These are phyloP conservation scores for Moxostoma hubbsi DNA, from an alignment of 2,797 vertebrate species.

Conservation along the genomic window DNA sequence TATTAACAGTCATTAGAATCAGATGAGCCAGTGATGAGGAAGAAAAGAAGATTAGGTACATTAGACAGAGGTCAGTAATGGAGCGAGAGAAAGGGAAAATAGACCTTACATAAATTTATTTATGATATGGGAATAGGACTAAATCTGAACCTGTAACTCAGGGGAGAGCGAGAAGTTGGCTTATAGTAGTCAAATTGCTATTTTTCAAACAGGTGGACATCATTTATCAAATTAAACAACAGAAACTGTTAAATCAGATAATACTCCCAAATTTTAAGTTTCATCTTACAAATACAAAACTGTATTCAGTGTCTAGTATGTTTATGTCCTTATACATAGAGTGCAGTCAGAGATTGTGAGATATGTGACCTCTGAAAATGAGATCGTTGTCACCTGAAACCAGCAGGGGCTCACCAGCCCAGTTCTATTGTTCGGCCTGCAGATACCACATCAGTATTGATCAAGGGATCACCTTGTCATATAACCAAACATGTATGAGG, in stretches of 20 bases:
- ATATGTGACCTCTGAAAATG: conserved; percentile 45
- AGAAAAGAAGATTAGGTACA: conserved; percentile 36
- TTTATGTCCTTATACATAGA: conserved; percentile 25
- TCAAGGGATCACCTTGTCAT: conserved; percentile 78
- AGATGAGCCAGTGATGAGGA: conserved; percentile 28
- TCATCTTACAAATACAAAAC: conserved; percentile 13
- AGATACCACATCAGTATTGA: conserved; percentile 78
- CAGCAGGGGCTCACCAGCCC: conserved; percentile 51
- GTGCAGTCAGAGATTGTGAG: conserved; percentile 44
- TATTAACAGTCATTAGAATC: conserved; percentile 44
- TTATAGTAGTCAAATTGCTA: too few species aligned
- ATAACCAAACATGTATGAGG: conserved; percentile 74
- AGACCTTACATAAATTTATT: conserved; percentile 7
- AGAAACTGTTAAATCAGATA: too few species aligned
- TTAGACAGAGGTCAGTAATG: conserved; percentile 26
- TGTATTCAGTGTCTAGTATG: conserved; percentile 45
- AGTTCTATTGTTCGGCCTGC: conserved; percentile 48
- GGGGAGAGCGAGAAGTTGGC: neutral
- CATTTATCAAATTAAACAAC: too few species aligned
- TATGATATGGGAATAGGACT: neutral
- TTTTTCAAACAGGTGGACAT: too few species aligned
- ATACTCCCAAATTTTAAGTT: neutral
- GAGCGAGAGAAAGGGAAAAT: conserved; percentile 6
- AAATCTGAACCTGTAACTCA: neutral
- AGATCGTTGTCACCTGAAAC: conserved; percentile 53